Percentiles rank a stretch among this genome's conserved stretches.
These are phyloP conservation scores for Diabrotica balteata DNA, from an alignment of 2,888 invertebrate species.

Conservation along the genomic window DNA sequence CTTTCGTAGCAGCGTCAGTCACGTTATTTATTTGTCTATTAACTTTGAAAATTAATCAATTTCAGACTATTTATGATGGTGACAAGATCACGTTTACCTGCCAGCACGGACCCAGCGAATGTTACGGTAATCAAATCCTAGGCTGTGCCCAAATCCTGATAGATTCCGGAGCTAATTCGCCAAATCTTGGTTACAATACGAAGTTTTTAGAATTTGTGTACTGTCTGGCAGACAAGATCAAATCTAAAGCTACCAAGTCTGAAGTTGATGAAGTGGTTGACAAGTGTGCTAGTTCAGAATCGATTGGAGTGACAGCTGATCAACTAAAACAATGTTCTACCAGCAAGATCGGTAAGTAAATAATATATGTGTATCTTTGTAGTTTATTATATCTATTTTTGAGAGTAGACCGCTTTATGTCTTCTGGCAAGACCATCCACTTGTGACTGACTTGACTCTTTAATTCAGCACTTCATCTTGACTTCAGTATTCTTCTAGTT, in stretches of 20 bases:
- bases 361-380: no score
- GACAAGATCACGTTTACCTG: constrained; percentile 57
- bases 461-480: no score
- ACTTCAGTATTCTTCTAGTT: no score
- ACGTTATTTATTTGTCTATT: no score
- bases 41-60: not conserved
- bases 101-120: constrained; percentile 63
- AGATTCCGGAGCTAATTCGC: constrained; percentile 38
- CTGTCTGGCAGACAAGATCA: constrained; percentile 64
- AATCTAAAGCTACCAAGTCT: not conserved
- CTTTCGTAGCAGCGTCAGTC: no score
- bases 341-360: constrained; percentile 13
- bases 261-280: constrained; percentile 9
- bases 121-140: constrained; percentile 62
- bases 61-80: constrained; percentile 10
- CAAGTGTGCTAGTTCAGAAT: constrained; percentile 1
- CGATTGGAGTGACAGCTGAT: not conserved
- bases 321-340: constrained; percentile 13
- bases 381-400: no score
- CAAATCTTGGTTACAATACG: constrained; percentile 36
- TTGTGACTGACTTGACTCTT: no score
- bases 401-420: no score
- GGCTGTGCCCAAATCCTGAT: constrained; percentile 58
- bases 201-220: constrained; percentile 63
- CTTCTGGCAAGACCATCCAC: no score